Conservation (phyloP, 2,797 vertebrate species). For the Neoniphon sammara region DNA sequence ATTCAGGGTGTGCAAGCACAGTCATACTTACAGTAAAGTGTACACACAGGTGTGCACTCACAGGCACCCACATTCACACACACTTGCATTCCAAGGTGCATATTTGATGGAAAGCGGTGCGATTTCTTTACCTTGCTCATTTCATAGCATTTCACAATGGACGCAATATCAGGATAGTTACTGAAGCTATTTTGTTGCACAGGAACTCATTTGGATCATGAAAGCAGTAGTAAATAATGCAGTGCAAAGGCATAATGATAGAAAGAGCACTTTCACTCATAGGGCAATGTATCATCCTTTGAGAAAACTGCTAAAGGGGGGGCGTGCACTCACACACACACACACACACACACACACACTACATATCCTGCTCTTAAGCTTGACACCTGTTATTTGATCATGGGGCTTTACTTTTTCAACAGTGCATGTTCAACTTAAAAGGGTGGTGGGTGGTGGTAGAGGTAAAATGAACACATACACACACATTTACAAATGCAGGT, state of each 20-base stretch:
- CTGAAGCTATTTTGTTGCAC: too few relatives aligned
- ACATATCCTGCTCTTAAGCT: slow-evolving; percentile 4
- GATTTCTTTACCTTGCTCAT: too few relatives aligned
- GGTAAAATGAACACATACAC: neutral
- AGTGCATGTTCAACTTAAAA: slow-evolving; percentile 15
- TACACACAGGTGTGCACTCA: neutral
- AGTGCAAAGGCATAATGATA: too few relatives aligned
- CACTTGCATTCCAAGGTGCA: neutral
- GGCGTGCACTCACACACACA: neutral
- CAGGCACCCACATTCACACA: neutral
- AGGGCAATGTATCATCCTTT: too few relatives aligned
- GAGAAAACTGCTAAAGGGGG: too few relatives aligned
- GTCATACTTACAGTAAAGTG: neutral
- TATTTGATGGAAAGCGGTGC: too few relatives aligned
- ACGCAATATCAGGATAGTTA: too few relatives aligned
- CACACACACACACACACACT: neutral
- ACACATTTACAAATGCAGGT: too few relatives aligned
- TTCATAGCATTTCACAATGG: neutral
- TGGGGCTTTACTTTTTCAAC: slow-evolving; percentile 27
- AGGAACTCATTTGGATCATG: too few relatives aligned
- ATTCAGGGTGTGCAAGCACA: neutral
- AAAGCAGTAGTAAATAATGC: too few relatives aligned
- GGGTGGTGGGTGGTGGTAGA: neutral
- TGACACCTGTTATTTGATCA: slow-evolving; percentile 33
- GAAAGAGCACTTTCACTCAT: too few relatives aligned